phyloP scores from a whole-genome alignment of 2,888 invertebrate species.

The Saturnia japonica region DNA sequence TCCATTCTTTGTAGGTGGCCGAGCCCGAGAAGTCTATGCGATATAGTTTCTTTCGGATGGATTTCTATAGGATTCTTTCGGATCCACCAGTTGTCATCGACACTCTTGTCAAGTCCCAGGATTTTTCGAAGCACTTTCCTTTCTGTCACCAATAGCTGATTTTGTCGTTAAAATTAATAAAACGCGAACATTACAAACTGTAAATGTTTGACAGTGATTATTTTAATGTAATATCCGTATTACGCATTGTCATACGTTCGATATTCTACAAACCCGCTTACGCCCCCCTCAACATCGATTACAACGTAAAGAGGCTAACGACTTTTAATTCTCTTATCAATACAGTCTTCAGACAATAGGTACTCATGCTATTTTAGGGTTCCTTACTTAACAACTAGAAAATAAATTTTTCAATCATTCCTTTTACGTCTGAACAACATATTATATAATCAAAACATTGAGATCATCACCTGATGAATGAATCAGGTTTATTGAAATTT shows the following conservation, averaged over 20 bases:
- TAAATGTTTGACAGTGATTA: neutral
- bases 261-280: conserved; percentile 1
- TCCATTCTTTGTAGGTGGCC: no score
- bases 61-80: no score
- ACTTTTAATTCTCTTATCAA: neutral
- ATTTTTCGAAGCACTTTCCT: no score
- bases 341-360: neutral
- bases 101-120: no score
- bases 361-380: neutral
- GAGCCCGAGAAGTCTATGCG: no score
- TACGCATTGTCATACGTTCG: neutral
- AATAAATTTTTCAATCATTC: neutral
- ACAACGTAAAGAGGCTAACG: neutral
- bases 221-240: no score
- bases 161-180: no score
- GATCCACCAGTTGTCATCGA: no score
- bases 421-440: neutral
- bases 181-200: no score
- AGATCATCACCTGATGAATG: neutral
- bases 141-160: no score
- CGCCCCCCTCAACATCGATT: neutral
- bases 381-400: neutral
- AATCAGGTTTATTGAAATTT: neutral
- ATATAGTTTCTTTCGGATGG: no score
- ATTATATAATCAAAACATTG: neutral